Base-by-base conservation (phyloP, 2,113 vertebrate genomes). In the Urocynchramus pylzowi region DNA sequence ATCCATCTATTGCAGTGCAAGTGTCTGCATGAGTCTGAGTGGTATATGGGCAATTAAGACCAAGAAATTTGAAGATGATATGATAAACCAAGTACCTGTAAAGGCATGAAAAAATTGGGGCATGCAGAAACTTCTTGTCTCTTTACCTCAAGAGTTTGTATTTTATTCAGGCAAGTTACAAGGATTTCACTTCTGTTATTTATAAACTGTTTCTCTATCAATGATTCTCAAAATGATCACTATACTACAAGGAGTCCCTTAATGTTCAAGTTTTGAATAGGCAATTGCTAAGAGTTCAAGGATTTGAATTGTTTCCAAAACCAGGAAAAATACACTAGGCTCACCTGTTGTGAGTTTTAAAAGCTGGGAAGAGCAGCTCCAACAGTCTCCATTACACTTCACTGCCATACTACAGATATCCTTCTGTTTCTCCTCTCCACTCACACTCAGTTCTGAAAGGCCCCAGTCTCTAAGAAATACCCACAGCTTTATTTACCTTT, bases 71-170 rank as follows among this genome's bases (percentile, higher is more conserved):
- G 61, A 95, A 87, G 80, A 6, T 71, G 27, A 92, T 76, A 23
- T 85, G 84, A 93, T 78, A 96, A 95, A 96, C 30, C 27, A 67
- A 90, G 54, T 44, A 91, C 20, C 33, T 84, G 70, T 22, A 73
- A 69, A 83, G 21, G 26, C 13, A 39, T 28, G 41, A 73, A 71
- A 91, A 71, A 96, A 80, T 6, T 56, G 35, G 14, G n/a, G 27
- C 68, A 90, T 6, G n/a, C 19, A 87, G 56, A 90, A 93, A 64
- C 35, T 82, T 78, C 53, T 42, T 61, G 41, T 30, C 61, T 95
- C 31, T 30, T 64, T 88, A 41, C 13, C 23, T 91, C 50, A 61
- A 49, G 8, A 54, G 18, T 37, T 7, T 53, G 53, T 9, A 22
- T 80, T 84, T 92, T 61, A 61, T 65, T 80, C 37, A 41, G 69